Base-by-base conservation (phyloP, 2,888 invertebrate species). In the Eupithecia inturbata region DNA sequence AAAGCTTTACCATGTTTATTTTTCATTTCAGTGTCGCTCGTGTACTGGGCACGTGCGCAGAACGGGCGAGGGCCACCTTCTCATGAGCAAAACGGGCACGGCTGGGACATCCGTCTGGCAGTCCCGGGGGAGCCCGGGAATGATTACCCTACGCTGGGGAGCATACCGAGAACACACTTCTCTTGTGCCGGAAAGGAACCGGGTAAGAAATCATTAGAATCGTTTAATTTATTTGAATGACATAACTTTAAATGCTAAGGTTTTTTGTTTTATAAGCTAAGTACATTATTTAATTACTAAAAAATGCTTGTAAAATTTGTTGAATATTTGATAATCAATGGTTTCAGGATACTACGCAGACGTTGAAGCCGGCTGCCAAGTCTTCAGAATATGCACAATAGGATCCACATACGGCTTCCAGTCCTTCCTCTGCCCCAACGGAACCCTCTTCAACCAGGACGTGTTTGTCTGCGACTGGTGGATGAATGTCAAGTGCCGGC, bases 391-490 rank as follows among this genome's bases (percentile, higher is more conserved):
- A 0, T 96, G 96, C 84, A 95, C 95, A 63, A 88, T 95, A n/a
- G 95, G 95, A 64, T 89, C 94, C 1, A 93, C 93, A 1, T 92
- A 89, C 78, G 94, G 94, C 16, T 95, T 95, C 74, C 95, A 95
- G 74, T 96, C 96, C 2, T 96, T 96, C 84, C 92, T 96, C 6
- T 96, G 96, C 78, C 96, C 96, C 7, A 95, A 96, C 81, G 96
- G 96, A 74, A 96, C 96, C 14, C 89, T 96, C 31, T 96, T 96
- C 87, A 96, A 96, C 81, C 96, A 96, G 88, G 95, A 95, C 68
- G 93, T 96, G 3, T 92, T 96, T 74, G 96, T 96, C 3, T 96
- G 96, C 80, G 96, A 96, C 82, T 96, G 96, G 96, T 96, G 96
- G 96, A 95, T 95, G 91, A 95, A 96, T 80, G 96, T 96, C 0